These are phyloP conservation scores for Sorex maritimensis DNA, from an alignment of 2,797 vertebrate genomes.

Conservation along the genomic window DNA sequence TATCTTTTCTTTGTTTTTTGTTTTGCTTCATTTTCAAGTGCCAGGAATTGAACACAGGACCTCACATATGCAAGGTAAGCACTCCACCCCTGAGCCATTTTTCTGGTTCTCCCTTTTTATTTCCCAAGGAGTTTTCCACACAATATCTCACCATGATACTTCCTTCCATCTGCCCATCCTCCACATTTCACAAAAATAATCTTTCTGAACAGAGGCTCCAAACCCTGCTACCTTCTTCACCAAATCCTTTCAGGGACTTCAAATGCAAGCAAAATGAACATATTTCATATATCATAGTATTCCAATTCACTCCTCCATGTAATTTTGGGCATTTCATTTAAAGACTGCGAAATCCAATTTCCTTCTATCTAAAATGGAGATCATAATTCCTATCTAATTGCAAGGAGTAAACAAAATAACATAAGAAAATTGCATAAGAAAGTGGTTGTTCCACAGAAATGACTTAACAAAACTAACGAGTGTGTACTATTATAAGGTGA, in stretches of 20 bases:
- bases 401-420: background rate
- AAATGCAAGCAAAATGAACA: conserved; percentile 9
- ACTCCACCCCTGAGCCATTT: too few species aligned
- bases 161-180: background rate
- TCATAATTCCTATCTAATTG: background rate
- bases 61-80: too few species aligned
- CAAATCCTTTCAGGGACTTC: background rate
- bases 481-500: background rate
- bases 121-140: too few species aligned
- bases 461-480: background rate
- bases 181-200: background rate
- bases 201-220: conserved; percentile 15
- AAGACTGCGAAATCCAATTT: background rate
- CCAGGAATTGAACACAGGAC: too few species aligned
- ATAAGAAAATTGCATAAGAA: background rate
- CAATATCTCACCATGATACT: too few species aligned
- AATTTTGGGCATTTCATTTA: background rate
- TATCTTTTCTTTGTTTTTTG: too few species aligned
- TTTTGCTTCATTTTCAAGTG: too few species aligned
- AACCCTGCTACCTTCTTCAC: background rate
- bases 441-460: background rate
- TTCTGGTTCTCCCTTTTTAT: too few species aligned
- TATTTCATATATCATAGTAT: background rate
- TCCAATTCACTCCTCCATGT: background rate
- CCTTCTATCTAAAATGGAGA: background rate